A percentile compares a stretch with the other conserved stretches of the same genome.
phyloP scores from a whole-genome alignment of 2,888 invertebrate genomes.

The Suillia variegata region DNA sequence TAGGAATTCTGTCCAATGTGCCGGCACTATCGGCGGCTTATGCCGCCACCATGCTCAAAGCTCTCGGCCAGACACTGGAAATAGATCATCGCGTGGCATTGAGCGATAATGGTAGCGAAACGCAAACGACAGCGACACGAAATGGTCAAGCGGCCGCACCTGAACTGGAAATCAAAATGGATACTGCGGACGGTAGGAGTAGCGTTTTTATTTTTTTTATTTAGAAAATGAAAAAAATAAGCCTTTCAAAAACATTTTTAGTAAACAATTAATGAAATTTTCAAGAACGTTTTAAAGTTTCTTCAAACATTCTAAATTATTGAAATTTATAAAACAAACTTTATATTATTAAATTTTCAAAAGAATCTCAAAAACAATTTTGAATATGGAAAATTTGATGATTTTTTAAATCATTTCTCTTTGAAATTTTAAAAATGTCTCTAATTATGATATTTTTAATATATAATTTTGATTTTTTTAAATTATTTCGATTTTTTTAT shows the following conservation, averaged over 20 bases:
- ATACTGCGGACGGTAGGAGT: slow-evolving; percentile 37
- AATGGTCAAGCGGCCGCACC: slow-evolving; percentile 23
- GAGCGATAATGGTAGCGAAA: slow-evolving; percentile 45
- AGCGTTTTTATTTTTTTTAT: no score
- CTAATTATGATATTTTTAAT: no score
- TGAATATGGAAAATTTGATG: no score
- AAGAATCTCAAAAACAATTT: no score
- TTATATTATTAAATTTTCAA: no score
- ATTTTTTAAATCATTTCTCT: no score
- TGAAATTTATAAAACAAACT: no score
- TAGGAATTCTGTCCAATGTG: slow-evolving; percentile 65
- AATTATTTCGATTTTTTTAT: background rate
- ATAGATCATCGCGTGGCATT: slow-evolving; percentile 65
- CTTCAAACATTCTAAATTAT: no score
- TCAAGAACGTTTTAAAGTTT: no score
- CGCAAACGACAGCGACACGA: slow-evolving; percentile 23
- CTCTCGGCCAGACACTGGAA: slow-evolving; percentile 64
- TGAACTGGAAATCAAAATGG: slow-evolving; percentile 42
- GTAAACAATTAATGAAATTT: no score
- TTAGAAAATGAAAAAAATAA: background rate
- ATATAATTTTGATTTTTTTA: background rate
- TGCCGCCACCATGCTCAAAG: slow-evolving; percentile 63
- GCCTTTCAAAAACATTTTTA: no score
- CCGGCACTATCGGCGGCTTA: slow-evolving; percentile 63
- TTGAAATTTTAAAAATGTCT: no score